phyloP scores from a whole-genome alignment of 2,113 vertebrate species.

The Xerus inauris region DNA sequence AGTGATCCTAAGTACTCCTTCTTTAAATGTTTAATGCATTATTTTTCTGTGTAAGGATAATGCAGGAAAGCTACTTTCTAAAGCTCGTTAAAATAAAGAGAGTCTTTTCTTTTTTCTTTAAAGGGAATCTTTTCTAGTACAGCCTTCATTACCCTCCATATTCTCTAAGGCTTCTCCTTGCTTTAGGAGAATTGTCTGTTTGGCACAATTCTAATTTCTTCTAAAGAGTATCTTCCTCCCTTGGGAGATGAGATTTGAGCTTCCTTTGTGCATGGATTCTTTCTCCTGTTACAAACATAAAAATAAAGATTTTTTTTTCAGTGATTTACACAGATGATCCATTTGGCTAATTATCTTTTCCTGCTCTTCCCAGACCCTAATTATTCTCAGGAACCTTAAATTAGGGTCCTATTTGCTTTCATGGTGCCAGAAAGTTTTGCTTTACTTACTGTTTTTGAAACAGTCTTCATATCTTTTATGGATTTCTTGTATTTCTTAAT shows the following conservation, averaged over 20 bases:
- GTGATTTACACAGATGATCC: neutral
- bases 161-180: neutral
- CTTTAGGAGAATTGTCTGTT: neutral
- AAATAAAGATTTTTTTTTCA: neutral
- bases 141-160: neutral
- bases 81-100: neutral
- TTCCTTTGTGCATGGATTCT: neutral
- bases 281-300: conserved; percentile 34
- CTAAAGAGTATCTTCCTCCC: neutral
- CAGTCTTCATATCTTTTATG: neutral
- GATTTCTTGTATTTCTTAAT: neutral
- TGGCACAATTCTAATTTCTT: conserved; percentile 34
- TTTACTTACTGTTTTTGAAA: neutral
- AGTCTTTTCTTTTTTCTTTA: neutral
- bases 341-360: neutral
- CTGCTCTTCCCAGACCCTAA: neutral
- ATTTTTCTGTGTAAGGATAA: neutral
- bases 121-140: neutral
- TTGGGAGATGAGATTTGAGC: neutral
- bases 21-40: neutral
- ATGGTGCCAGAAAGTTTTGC: neutral
- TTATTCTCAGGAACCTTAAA: neutral
- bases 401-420: neutral
- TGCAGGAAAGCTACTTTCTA: neutral
- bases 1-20: neutral